Percentiles rank a stretch among this genome's conserved stretches.
Evolutionary conservation across 2,888 invertebrate species (phyloP).

Genomic region (Parthenolecanium corni): DNA sequence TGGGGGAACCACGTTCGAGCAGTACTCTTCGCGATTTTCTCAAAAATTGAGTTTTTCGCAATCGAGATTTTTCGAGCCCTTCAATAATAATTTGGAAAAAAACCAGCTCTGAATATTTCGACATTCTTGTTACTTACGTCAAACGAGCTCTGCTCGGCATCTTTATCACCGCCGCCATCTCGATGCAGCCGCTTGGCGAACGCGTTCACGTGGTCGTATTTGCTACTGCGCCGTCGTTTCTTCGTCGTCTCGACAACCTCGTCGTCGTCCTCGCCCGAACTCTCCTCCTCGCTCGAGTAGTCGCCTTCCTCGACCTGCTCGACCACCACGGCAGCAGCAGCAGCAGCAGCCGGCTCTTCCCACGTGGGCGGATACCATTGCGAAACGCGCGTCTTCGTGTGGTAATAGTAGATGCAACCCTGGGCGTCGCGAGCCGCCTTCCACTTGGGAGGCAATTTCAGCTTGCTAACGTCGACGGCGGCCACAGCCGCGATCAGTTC

Average conservation of each 20-base stretch:
- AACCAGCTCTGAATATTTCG: too few relatives aligned
- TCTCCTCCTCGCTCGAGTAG: slow-evolving; percentile 17
- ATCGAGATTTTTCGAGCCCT: too few relatives aligned
- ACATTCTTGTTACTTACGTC: slow-evolving; percentile 3
- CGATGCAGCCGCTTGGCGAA: not conserved
- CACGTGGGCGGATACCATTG: slow-evolving; percentile 60
- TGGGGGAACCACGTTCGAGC: too few relatives aligned
- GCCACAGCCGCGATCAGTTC: not conserved
- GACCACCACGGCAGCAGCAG: slow-evolving; percentile 31
- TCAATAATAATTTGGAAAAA: too few relatives aligned
- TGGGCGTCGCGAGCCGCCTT: slow-evolving; percentile 67
- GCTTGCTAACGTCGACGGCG: not conserved
- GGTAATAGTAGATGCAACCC: slow-evolving; percentile 85
- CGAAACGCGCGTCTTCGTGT: slow-evolving; percentile 60
- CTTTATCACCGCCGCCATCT: not conserved
- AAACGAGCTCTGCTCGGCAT: not conserved
- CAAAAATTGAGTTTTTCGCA: too few relatives aligned
- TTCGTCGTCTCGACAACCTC: slow-evolving; percentile 34
- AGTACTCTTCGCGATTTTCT: too few relatives aligned
- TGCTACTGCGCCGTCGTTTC: not conserved
- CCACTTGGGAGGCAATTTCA: slow-evolving; percentile 68
- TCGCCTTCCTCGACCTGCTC: slow-evolving; percentile 29
- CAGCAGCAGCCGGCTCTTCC: not conserved
- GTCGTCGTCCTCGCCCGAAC: slow-evolving; percentile 34
- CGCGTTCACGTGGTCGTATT: not conserved